Evolutionary conservation across 2,797 vertebrate genomes (phyloP).

Genomic region (Muscicapa striata): DNA sequence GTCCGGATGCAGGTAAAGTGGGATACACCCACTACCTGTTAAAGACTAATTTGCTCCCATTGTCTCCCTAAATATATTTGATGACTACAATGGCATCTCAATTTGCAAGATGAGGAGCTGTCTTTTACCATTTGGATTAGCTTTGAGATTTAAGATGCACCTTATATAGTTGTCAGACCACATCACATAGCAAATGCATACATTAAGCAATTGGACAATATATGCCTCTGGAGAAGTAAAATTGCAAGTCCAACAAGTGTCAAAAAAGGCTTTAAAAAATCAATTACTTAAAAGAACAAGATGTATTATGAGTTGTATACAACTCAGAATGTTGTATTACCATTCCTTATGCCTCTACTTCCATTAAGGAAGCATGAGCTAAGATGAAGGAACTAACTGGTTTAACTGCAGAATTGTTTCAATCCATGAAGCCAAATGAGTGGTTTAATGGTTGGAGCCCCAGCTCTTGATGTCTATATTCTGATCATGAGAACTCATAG

Average conservation of each 20-base stretch:
- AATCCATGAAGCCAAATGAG: neutral
- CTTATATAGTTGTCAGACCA: neutral
- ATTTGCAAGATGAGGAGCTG: neutral
- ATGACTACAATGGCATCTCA: neutral
- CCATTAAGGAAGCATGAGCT: rapidly evolving
- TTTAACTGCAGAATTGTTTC: neutral
- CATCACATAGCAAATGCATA: neutral
- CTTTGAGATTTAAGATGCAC: neutral
- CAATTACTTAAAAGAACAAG: neutral
- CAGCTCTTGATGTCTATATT: neutral
- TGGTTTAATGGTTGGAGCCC: neutral
- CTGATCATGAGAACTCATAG: neutral
- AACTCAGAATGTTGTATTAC: no score
- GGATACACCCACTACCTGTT: neutral
- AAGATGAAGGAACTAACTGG: neutral
- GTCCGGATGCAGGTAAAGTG: neutral
- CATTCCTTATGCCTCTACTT: neutral
- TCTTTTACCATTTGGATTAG: neutral
- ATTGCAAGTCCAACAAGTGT: neutral
- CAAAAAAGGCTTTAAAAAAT: neutral
- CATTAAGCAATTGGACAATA: neutral
- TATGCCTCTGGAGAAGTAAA: neutral
- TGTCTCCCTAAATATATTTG: neutral
- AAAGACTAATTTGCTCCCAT: neutral
- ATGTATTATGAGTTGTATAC: no score